Percentiles rank a stretch among this genome's conserved stretches.
Conservation (phyloP, 1,140 invertebrate species). For the Procambarus clarkii region DNA sequence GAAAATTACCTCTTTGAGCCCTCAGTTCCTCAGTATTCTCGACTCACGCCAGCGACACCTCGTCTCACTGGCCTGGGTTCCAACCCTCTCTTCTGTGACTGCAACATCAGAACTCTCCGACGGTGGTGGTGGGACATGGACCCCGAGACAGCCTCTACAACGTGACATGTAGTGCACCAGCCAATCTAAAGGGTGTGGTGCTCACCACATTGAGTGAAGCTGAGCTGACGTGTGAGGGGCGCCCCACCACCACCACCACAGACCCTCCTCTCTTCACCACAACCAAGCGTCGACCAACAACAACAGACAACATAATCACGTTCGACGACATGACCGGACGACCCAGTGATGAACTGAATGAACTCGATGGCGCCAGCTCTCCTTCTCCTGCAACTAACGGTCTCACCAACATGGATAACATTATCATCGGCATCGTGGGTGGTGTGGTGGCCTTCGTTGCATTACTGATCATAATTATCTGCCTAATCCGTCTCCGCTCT, state of each 20-base stretch:
- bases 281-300: slow-evolving; percentile 42
- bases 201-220: slow-evolving; percentile 86
- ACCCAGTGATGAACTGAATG: slow-evolving; percentile 28
- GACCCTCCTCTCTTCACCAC: slow-evolving; percentile 88
- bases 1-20: slow-evolving; percentile 84
- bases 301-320: slow-evolving; percentile 65
- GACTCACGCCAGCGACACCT: slow-evolving; percentile 87
- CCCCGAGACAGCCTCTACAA: slow-evolving; percentile 60
- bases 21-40: slow-evolving; percentile 85
- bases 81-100: slow-evolving; percentile 91
- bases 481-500: slow-evolving; percentile 83
- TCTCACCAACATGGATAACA: slow-evolving; percentile 88
- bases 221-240: slow-evolving; percentile 84
- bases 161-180: slow-evolving; percentile 81
- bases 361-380: slow-evolving; percentile 54
- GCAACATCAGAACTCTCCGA: slow-evolving; percentile 85
- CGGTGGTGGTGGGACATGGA: slow-evolving; percentile 82
- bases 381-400: slow-evolving; percentile 50
- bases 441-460: slow-evolving; percentile 93
- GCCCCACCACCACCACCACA: slow-evolving; percentile 76
- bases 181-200: slow-evolving; percentile 81
- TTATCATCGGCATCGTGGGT: slow-evolving; percentile 93
- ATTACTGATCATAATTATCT: slow-evolving; percentile 88
- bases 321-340: slow-evolving; percentile 58
- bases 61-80: slow-evolving; percentile 83